Evolutionary conservation across 2,797 vertebrate species (phyloP).

Genomic region (Poliocrania exsul): DNA sequence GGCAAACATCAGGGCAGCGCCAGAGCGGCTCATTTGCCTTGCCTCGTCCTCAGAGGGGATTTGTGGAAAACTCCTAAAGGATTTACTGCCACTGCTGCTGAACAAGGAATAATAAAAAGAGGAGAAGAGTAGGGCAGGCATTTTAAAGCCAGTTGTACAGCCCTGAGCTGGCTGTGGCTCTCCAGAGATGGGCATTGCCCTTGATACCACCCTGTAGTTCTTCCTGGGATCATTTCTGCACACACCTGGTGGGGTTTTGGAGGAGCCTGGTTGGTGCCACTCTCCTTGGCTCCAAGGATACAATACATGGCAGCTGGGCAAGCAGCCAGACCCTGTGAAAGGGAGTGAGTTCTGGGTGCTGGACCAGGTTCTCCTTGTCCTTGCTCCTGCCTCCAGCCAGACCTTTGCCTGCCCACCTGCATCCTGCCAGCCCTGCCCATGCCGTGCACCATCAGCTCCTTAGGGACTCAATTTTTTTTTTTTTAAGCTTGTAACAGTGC

Average conservation of each 20-base stretch:
- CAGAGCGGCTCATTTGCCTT: background rate
- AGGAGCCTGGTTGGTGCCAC: background rate
- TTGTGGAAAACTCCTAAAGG: background rate
- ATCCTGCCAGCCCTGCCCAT: background rate
- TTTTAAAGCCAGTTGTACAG: background rate
- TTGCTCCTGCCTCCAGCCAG: background rate
- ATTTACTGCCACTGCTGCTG: background rate
- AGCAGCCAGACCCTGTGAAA: background rate
- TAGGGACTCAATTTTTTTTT: background rate
- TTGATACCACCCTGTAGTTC: background rate
- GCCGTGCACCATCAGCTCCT: background rate
- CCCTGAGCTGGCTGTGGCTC: background rate
- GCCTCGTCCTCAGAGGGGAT: background rate
- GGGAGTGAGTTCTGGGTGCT: background rate
- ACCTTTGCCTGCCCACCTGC: background rate
- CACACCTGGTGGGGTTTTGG: background rate
- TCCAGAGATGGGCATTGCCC: accelerated
- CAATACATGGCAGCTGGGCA: accelerated
- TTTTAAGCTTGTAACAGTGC: background rate
- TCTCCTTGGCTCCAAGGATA: background rate
- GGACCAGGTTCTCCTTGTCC: background rate
- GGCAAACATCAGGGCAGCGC: background rate
- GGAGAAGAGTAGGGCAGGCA: background rate
- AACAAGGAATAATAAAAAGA: background rate
- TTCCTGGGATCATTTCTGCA: background rate